Evolutionary conservation across 92 coral and sea anemone species (phyloP), one percentile per base, ranked within the genome.

Genomic region (Zoanthus sansibaricus): DNA sequence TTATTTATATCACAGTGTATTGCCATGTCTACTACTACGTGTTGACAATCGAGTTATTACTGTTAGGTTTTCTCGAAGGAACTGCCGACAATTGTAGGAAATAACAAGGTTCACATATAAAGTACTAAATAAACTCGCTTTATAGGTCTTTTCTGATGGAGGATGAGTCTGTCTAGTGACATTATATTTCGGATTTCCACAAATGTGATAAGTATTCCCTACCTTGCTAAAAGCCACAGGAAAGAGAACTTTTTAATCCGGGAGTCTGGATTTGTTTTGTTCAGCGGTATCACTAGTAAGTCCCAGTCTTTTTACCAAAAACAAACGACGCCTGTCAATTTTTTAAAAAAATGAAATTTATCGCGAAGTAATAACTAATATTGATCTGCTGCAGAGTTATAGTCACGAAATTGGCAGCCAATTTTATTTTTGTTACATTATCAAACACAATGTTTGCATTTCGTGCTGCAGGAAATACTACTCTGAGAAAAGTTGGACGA

Each of bases 171-270:
- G 31, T 18, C 5, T 76, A 78, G 68, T 58, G 30, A 17, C 10
- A 89, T 83, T 94, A 66, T 83, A 82, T 75, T 72, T 9, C 70
- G 85, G 93, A 90, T 94, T 89, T 20, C 5, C 42, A 4, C 32
- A 42, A 31, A 44, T 1, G 59, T 54, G 20, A 16, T 16, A 31
- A 52, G 7, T 7, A 67, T 88, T 86, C 82, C 98, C 82, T 86
- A 93, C 95, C 98, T 93, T 94, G 82, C 84, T 76, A 93, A 91
- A 93, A 91, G 96, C 94, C 93, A 94, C 98, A 87, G 93, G 73
- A 94, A 93, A 94, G 94, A 94, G 98, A 80, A 25, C 69, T 75
- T 3, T 71, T 1, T 67, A 88, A 94, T 94, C 90, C 98, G 98
- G 98, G 98, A 93, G 47, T n/a, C 73, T 86, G 68, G 51, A 14